A percentile compares a stretch with the other conserved stretches of the same genome.
These are phyloP conservation scores for Muscicapa comitata DNA, from an alignment of 2,797 vertebrate species.

Conservation along the genomic window DNA sequence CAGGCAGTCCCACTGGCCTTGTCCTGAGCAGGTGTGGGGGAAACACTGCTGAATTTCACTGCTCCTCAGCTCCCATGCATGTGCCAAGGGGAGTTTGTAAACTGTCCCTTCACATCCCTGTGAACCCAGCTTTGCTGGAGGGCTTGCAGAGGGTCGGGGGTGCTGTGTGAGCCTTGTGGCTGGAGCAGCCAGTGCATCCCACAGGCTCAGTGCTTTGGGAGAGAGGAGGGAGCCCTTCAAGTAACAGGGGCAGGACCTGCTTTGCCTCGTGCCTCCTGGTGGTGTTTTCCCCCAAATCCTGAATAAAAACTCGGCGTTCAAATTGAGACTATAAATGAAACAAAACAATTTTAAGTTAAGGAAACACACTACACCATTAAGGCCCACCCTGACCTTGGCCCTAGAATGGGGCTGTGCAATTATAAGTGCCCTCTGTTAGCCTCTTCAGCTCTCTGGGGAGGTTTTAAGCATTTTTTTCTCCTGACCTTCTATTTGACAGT, in stretches of 20 bases:
- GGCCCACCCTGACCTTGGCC: background rate
- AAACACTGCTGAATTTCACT: background rate
- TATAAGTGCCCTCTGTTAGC: background rate
- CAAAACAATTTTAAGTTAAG: background rate
- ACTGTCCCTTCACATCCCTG: background rate
- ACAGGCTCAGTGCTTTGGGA: background rate
- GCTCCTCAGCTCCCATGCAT: background rate
- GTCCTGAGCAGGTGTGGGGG: background rate
- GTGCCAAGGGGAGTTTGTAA: background rate
- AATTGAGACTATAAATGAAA: background rate
- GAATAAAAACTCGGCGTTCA: background rate
- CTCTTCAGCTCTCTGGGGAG: background rate
- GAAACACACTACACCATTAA: background rate
- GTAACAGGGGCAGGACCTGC: fast-evolving
- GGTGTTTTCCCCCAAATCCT: background rate
- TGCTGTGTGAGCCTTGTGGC: background rate
- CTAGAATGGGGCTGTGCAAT: background rate
- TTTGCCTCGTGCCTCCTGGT: background rate
- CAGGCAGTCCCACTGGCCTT: background rate
- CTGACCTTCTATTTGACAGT: background rate
- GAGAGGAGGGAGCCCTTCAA: fast-evolving
- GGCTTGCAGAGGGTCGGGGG: background rate
- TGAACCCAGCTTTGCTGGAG: background rate
- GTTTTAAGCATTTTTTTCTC: background rate
- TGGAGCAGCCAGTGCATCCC: fast-evolving